These are phyloP conservation scores for Drosophila serrata DNA, from an alignment of 1,140 invertebrate species.

Conservation along the genomic window DNA sequence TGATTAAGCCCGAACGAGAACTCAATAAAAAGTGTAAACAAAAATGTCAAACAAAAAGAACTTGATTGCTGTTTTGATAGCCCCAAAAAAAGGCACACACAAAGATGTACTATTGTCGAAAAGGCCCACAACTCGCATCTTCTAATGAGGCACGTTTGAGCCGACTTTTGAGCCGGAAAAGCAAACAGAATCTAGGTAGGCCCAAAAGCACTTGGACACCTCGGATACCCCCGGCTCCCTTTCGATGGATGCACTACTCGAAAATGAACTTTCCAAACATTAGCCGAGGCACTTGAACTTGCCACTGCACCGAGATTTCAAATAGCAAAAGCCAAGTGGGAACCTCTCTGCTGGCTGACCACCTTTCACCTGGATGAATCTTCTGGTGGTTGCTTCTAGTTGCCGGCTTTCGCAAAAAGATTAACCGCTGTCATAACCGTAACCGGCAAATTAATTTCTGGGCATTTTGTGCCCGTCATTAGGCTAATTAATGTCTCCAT, in stretches of 20 bases:
- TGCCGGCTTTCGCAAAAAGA: constrained; percentile 51
- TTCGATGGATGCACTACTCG: constrained; percentile 47
- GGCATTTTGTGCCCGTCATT: constrained; percentile 74
- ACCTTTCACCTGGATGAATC: constrained; percentile 50
- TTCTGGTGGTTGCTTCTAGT: constrained; percentile 8
- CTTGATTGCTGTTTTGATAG: constrained; percentile 76
- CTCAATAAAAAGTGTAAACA: constrained; percentile 74
- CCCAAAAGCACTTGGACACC: constrained; percentile 22
- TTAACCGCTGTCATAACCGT: constrained; percentile 79
- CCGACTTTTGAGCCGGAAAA: constrained; percentile 40
- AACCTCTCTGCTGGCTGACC: constrained; percentile 24
- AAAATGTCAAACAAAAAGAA: constrained; percentile 62
- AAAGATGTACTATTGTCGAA: constrained; percentile 14
- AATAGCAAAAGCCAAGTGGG: constrained; percentile 21
- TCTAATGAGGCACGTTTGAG: constrained; percentile 53
- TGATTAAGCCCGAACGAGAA: constrained; percentile 76
- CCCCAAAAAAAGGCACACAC: constrained; percentile 43
- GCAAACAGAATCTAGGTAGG: constrained; percentile 42
- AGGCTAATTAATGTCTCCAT: constrained; percentile 82
- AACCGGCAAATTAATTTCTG: constrained; percentile 81
- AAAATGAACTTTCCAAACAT: constrained; percentile 75
- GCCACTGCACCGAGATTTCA: constrained; percentile 47
- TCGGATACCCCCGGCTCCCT: not conserved
- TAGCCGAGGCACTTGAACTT: too few species aligned
- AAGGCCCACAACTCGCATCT: constrained; percentile 20